These are phyloP conservation scores for Phasia obesa DNA, from an alignment of 2,888 invertebrate genomes.

Conservation along the genomic window DNA sequence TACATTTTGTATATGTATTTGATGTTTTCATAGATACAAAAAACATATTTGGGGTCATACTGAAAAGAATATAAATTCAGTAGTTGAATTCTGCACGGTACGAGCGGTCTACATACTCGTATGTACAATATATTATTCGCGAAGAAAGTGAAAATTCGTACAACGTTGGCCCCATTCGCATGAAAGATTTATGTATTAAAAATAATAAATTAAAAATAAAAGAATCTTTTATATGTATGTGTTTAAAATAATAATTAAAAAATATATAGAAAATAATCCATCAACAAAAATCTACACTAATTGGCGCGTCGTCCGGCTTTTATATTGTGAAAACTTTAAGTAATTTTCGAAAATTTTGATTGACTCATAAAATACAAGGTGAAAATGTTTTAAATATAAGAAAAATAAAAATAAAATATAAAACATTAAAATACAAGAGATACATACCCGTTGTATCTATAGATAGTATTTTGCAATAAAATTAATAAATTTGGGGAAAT, in stretches of 20 bases:
- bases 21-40: conserved; percentile 53
- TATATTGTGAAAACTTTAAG: conserved; percentile 11
- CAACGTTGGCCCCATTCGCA: conserved; percentile 41
- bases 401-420: neutral
- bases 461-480: conserved; percentile 25
- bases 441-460: no score
- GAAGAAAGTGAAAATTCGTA: conserved; percentile 55
- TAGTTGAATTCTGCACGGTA: conserved; percentile 70
- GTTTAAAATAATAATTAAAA: neutral
- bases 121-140: conserved; percentile 36
- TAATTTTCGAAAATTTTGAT: conserved; percentile 26
- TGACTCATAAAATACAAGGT: conserved; percentile 69
- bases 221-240: neutral
- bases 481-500: conserved; percentile 19
- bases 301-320: conserved; percentile 42
- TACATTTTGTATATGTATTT: conserved; percentile 37
- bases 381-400: conserved; percentile 40
- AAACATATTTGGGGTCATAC: conserved; percentile 70
- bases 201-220: conserved; percentile 5
- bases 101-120: conserved; percentile 69
- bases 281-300: neutral
- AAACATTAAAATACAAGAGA: no score
- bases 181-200: conserved; percentile 7
- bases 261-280: neutral
- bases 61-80: conserved; percentile 65